Conservation (phyloP, 2,888 invertebrate genomes). For the Andrena haemorrhoa region DNA sequence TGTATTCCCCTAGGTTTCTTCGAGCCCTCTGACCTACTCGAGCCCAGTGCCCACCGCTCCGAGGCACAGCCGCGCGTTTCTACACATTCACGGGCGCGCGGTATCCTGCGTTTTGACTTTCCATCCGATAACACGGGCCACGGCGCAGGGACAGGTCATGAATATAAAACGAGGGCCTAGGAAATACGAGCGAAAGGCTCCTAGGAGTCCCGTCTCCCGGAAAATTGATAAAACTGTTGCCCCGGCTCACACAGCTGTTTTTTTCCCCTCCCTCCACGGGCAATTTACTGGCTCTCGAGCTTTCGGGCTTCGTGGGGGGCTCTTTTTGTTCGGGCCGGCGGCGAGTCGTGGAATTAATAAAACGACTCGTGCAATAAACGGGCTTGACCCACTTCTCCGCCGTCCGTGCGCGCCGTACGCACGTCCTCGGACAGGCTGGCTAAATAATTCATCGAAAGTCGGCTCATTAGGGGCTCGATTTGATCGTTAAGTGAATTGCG, state of each 20-base stretch:
- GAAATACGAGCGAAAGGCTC: slow-evolving; percentile 26
- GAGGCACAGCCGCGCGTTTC: neutral
- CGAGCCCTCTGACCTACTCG: no score
- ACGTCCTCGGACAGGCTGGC: neutral
- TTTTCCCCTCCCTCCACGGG: neutral
- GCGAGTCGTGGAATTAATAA: slow-evolving; percentile 29
- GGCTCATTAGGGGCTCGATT: neutral
- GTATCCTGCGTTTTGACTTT: slow-evolving; percentile 40
- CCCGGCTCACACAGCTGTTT: neutral
- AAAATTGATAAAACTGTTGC: slow-evolving; percentile 51
- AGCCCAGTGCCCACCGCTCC: no score
- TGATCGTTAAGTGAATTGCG: slow-evolving; percentile 31
- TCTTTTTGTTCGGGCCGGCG: slow-evolving; percentile 8
- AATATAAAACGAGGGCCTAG: slow-evolving; percentile 55
- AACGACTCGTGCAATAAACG: neutral
- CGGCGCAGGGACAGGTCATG: slow-evolving; percentile 32
- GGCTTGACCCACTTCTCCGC: slow-evolving; percentile 24
- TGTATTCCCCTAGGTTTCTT: no score
- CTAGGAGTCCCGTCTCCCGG: slow-evolving; percentile 31
- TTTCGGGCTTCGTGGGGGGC: neutral
- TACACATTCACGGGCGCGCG: neutral
- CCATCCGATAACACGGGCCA: slow-evolving; percentile 42
- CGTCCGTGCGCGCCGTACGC: neutral
- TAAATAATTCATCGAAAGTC: slow-evolving; percentile 19
- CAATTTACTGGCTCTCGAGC: slow-evolving; percentile 29